A percentile compares a stretch with the other conserved stretches of the same genome.
phyloP scores from a whole-genome alignment of 2,797 vertebrate genomes.

The Sebastes steindachneri region DNA sequence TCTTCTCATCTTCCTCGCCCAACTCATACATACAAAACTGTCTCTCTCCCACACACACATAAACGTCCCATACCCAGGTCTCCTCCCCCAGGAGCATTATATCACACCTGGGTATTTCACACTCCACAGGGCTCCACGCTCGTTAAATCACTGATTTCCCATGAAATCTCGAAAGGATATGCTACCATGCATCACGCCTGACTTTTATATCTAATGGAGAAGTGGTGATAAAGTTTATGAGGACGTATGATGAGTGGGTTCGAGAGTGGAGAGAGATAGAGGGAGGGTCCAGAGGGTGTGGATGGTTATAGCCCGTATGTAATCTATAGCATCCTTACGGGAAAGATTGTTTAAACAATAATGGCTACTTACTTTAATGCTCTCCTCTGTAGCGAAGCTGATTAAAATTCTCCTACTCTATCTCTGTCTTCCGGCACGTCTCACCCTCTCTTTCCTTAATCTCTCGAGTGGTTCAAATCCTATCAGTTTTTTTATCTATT shows the following conservation, averaged over 20 bases:
- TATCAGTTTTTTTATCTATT: background rate
- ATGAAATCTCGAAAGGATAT: conserved; percentile 50
- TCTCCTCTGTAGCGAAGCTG: background rate
- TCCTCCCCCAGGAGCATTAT: conserved; percentile 39
- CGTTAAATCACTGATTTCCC: conserved; percentile 56
- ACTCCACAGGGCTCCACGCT: conserved; percentile 47
- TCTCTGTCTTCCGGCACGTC: background rate
- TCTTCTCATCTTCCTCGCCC: background rate
- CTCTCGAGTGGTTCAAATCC: background rate
- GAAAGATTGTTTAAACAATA: background rate
- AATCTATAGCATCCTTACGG: background rate
- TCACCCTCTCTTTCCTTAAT: background rate
- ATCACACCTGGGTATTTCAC: conserved; percentile 70
- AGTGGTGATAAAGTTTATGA: conserved; percentile 35
- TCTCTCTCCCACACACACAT: background rate
- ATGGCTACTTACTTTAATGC: background rate
- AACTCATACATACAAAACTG: background rate
- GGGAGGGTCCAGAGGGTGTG: background rate
- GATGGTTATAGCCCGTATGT: background rate
- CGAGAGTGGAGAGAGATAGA: background rate
- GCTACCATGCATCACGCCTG: conserved; percentile 27
- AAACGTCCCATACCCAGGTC: background rate
- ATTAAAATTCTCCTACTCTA: background rate
- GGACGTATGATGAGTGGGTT: conserved; percentile 13
- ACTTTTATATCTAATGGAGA: conserved; percentile 47